Evolutionary conservation across 2,888 invertebrate species (phyloP).

Genomic region (Chrysina gloriosa): DNA sequence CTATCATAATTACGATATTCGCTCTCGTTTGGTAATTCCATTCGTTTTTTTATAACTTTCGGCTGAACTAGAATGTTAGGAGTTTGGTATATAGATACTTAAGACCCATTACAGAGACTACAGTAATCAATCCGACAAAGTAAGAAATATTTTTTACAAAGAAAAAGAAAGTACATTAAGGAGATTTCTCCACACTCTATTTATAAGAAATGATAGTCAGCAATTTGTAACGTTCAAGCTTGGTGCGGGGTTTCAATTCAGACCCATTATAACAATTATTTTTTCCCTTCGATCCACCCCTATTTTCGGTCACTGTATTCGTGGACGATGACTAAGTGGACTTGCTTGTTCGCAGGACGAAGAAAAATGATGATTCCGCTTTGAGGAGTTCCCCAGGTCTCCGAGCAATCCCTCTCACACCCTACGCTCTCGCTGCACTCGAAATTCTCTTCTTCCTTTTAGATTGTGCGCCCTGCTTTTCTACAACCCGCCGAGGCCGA

Average conservation of each 20-base stretch:
- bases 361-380: slow-evolving; percentile 69
- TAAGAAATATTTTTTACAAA: neutral
- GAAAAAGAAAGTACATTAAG: slow-evolving; percentile 19
- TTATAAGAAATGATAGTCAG: slow-evolving; percentile 35
- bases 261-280: slow-evolving; percentile 52
- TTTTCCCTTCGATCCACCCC: slow-evolving; percentile 48
- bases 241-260: slow-evolving; percentile 45
- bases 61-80: too few species aligned
- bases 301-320: slow-evolving; percentile 49
- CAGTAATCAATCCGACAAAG: neutral
- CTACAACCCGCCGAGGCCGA: slow-evolving; percentile 44
- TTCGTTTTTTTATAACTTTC: too few species aligned
- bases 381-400: slow-evolving; percentile 63
- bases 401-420: slow-evolving; percentile 59
- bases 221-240: slow-evolving; percentile 41
- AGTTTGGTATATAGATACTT: too few species aligned
- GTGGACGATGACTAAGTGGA: slow-evolving; percentile 69
- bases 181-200: slow-evolving; percentile 25
- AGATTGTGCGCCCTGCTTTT: slow-evolving; percentile 53
- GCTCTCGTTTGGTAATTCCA: too few species aligned
- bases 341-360: slow-evolving; percentile 68
- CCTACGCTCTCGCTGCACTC: slow-evolving; percentile 53
- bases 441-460: slow-evolving; percentile 57
- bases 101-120: too few species aligned
- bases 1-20: too few species aligned